Percentiles rank a stretch among this genome's conserved stretches.
Evolutionary conservation across 1,140 invertebrate genomes (phyloP).

Genomic region (Brachionus paranguensis): DNA sequence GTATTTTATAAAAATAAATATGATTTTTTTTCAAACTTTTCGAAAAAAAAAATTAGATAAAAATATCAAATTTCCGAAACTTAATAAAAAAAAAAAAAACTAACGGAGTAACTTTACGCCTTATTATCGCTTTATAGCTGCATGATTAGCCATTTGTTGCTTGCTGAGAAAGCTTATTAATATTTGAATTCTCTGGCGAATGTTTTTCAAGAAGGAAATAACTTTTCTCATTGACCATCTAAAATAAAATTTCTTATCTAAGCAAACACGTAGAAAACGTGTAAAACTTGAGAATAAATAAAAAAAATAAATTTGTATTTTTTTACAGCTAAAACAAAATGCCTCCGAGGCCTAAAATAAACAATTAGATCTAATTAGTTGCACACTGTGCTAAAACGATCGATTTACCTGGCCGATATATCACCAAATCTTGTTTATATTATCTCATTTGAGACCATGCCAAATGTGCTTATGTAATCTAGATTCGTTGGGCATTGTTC

Average conservation of each 20-base stretch:
- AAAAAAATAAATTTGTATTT: not conserved
- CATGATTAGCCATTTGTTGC: not conserved
- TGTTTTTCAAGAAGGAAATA: not conserved
- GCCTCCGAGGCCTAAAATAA: not conserved
- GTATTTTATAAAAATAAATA: too few species aligned
- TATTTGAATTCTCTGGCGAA: not conserved
- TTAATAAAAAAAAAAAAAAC: not conserved
- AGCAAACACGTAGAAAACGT: not conserved
- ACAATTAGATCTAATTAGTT: not conserved
- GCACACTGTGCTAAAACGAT: not conserved
- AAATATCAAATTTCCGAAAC: not conserved
- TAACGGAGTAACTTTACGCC: not conserved
- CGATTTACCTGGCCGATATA: not conserved
- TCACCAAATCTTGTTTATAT: not conserved
- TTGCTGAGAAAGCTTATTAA: slow-evolving; percentile 21
- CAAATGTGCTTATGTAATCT: not conserved
- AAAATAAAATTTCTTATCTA: not conserved
- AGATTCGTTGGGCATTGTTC: not conserved
- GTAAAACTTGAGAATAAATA: not conserved
- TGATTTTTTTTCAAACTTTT: too few species aligned
- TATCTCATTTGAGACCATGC: not conserved
- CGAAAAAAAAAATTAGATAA: not conserved
- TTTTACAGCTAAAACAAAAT: not conserved
- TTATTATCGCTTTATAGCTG: not conserved
- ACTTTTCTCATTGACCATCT: not conserved